These are phyloP conservation scores for Todiramphus saurophagus DNA, from an alignment of 2,113 vertebrate genomes.

Conservation along the genomic window DNA sequence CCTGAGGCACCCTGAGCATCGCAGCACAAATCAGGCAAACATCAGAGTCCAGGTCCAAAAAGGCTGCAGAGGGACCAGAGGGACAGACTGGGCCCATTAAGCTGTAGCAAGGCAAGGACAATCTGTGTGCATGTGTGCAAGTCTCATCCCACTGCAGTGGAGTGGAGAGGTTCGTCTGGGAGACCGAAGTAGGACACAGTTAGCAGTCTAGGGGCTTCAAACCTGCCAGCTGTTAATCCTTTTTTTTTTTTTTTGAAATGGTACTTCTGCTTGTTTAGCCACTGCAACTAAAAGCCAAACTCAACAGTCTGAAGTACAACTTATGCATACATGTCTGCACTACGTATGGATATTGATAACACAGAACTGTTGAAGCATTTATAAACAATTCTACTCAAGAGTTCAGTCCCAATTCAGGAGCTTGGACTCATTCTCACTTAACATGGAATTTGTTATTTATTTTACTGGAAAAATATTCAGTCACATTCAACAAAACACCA, in stretches of 20 bases:
- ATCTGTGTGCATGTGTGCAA: background rate
- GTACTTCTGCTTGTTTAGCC: background rate
- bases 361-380: background rate
- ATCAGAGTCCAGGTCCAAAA: background rate
- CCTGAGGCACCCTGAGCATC: background rate
- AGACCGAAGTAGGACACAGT: background rate
- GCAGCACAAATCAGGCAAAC: background rate
- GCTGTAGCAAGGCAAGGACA: background rate
- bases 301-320: background rate
- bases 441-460: background rate
- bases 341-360: background rate
- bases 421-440: background rate
- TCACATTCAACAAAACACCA: background rate
- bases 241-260: background rate
- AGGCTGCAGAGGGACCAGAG: background rate
- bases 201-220: background rate
- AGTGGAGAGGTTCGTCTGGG: background rate
- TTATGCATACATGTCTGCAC: background rate
- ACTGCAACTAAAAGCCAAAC: background rate
- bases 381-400: slow-evolving; percentile 2
- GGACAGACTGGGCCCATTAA: background rate
- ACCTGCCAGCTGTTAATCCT: background rate
- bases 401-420: background rate
- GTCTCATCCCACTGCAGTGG: background rate
- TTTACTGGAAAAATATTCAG: slow-evolving; percentile 15